Conservation (phyloP, 2,113 vertebrate species). For the Microtus richardsoni region DNA sequence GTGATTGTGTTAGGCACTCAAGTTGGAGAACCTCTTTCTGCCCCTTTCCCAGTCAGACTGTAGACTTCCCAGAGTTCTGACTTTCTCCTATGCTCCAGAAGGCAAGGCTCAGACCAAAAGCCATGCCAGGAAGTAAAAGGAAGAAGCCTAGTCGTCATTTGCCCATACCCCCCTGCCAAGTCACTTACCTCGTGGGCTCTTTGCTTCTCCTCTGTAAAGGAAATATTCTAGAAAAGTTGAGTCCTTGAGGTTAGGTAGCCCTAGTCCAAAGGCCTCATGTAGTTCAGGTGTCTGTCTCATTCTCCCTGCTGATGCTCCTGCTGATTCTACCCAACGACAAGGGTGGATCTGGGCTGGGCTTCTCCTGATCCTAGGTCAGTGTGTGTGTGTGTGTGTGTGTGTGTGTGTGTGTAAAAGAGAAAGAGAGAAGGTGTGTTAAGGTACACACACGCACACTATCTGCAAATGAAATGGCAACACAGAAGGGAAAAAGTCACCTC, state of each 20-base stretch:
- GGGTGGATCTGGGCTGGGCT: not conserved
- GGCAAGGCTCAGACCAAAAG: not conserved
- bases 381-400: not conserved
- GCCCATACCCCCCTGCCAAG: not conserved
- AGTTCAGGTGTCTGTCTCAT: not conserved
- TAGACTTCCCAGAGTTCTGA: not conserved
- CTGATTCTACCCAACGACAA: not conserved
- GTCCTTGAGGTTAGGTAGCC: not conserved
- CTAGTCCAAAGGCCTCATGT: not conserved
- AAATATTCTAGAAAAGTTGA: not conserved
- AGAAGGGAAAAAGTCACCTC: not conserved
- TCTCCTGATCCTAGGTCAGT: not conserved
- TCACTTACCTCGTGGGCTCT: not conserved
- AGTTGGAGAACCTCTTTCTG: not conserved
- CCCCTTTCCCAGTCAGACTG: not conserved
- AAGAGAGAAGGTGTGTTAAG: not conserved
- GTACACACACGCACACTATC: not conserved
- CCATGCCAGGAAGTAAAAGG: not conserved
- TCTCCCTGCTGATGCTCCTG: not conserved
- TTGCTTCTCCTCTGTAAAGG: not conserved
- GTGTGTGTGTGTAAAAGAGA: not conserved
- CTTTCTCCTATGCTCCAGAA: not conserved
- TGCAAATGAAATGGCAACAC: not conserved
- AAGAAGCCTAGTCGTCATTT: not conserved
- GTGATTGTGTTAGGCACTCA: not conserved